A percentile compares a stretch with the other conserved stretches of the same genome.
phyloP scores from a whole-genome alignment of 2,888 invertebrate genomes.

The Heliconius charithonia region DNA sequence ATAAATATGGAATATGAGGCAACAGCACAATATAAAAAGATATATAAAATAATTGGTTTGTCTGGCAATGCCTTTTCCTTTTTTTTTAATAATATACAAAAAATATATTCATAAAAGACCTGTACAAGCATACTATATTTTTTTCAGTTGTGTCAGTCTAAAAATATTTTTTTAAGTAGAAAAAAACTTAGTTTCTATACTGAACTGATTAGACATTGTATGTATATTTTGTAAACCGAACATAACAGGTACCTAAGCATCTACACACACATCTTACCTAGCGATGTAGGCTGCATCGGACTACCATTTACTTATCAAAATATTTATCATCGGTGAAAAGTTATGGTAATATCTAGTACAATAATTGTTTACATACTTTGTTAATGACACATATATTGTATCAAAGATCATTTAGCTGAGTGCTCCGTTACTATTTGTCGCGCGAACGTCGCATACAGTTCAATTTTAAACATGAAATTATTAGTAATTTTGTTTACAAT shows the following conservation, averaged over 20 bases:
- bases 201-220: neutral
- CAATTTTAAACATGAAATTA: constrained; percentile 61
- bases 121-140: neutral
- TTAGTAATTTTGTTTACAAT: constrained; percentile 58
- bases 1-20: neutral
- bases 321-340: constrained; percentile 5
- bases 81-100: neutral
- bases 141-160: neutral
- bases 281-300: too few relatives aligned
- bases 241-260: too few relatives aligned
- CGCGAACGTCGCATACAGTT: constrained; percentile 45
- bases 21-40: neutral
- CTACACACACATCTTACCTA: too few relatives aligned
- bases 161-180: neutral
- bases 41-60: constrained; percentile 9
- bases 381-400: constrained; percentile 64
- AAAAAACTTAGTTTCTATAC: neutral
- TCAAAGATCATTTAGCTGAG: constrained; percentile 41
- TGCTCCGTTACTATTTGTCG: constrained; percentile 59
- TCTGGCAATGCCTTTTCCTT: neutral
- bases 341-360: constrained; percentile 11
- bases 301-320: neutral
- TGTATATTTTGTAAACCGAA: too few relatives aligned
- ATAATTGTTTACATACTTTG: constrained; percentile 43
- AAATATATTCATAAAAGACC: neutral